Conservation (phyloP, 1,140 invertebrate genomes). For the Drosophila funebris region DNA sequence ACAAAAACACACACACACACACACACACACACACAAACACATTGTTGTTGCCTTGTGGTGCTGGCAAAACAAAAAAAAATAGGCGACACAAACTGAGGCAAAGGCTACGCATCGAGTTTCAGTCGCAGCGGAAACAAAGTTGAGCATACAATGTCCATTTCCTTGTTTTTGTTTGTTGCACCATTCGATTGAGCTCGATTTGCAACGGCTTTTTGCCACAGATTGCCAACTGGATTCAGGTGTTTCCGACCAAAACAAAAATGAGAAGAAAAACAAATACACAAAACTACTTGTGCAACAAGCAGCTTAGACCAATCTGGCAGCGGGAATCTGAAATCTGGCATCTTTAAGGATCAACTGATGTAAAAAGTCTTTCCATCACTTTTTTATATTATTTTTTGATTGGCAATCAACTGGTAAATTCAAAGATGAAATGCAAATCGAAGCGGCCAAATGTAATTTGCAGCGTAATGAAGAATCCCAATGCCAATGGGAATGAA, state of each 20-base stretch:
- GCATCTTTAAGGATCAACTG: conserved; percentile 13
- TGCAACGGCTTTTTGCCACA: conserved; percentile 74
- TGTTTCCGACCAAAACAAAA: conserved; percentile 6
- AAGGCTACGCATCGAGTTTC: conserved; percentile 69
- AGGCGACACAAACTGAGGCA: background rate
- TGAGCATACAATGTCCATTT: conserved; percentile 80
- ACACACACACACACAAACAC: conserved; percentile 1
- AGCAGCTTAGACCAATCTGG: conserved; percentile 30
- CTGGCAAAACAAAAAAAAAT: background rate
- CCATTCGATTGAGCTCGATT: conserved; percentile 72
- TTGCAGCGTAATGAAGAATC: conserved; percentile 29
- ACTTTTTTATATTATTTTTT: no score
- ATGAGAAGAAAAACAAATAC: background rate
- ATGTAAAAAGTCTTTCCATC: background rate
- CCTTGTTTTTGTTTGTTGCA: conserved; percentile 76
- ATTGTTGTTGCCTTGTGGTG: background rate
- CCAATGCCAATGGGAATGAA: conserved; percentile 22
- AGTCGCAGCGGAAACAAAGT: conserved; percentile 77
- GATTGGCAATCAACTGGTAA: conserved; percentile 49
- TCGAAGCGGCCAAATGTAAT: conserved; percentile 56
- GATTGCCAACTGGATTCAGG: conserved; percentile 61
- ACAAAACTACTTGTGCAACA: conserved; percentile 7
- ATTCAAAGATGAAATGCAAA: conserved; percentile 69
- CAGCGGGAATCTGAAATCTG: background rate
- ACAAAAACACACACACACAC: conserved; percentile 19